Conservation (phyloP, 2,113 vertebrate genomes). For the Danionella cerebrum region DNA sequence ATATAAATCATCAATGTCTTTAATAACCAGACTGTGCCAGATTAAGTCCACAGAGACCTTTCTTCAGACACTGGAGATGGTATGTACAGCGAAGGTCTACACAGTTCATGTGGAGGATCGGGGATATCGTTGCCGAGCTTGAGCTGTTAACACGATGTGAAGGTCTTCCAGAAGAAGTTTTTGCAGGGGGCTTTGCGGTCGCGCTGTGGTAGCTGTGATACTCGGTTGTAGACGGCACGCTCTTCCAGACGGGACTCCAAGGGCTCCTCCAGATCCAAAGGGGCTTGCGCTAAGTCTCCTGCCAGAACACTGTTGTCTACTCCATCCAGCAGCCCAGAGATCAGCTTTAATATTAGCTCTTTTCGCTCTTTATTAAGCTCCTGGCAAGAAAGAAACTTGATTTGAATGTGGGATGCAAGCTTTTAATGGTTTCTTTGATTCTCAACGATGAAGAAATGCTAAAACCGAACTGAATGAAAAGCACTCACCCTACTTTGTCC, state of each 20-base stretch:
- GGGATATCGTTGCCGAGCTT: not conserved
- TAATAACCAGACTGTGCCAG: constrained; percentile 57
- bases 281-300: constrained; percentile 37
- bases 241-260: constrained; percentile 69
- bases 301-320: constrained; percentile 56
- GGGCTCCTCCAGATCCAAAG: constrained; percentile 59
- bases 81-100: constrained; percentile 60
- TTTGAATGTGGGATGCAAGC: not conserved
- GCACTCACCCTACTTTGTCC: constrained; percentile 71
- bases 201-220: constrained; percentile 70
- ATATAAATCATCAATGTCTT: constrained; percentile 56
- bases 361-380: constrained; percentile 72
- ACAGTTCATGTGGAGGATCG: constrained; percentile 57
- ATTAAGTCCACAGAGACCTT: constrained; percentile 58
- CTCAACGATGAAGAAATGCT: too few species aligned
- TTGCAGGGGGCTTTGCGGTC: constrained; percentile 85
- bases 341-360: constrained; percentile 74
- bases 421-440: not conserved
- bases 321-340: constrained; percentile 69
- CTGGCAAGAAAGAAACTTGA: constrained; percentile 43
- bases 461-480: not conserved
- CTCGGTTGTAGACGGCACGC: constrained; percentile 61
- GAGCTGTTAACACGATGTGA: constrained; percentile 77
- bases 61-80: constrained; percentile 49
- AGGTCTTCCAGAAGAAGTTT: constrained; percentile 93